Percentiles rank a stretch among this genome's conserved stretches.
Conservation (phyloP, 2,797 vertebrate species). For the Acanthurus leucopareius region DNA sequence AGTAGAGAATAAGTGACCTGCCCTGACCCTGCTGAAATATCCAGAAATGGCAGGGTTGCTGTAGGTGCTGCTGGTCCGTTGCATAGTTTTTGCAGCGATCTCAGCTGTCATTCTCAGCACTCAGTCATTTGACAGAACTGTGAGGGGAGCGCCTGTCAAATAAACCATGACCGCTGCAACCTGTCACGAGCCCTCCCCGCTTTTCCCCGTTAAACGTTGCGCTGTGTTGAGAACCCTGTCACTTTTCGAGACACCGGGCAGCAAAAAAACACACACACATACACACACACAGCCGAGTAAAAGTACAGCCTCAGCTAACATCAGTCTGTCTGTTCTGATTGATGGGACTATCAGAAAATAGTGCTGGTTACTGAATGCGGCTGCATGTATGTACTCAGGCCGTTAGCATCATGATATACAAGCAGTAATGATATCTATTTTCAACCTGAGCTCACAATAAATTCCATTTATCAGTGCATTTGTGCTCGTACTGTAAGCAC, state of each 20-base stretch:
- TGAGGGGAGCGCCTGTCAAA: constrained; percentile 66
- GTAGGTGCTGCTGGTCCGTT: not conserved
- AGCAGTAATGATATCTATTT: constrained; percentile 25
- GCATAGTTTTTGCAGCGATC: constrained; percentile 32
- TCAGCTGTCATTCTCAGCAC: constrained; percentile 39
- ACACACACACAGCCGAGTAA: constrained; percentile 14
- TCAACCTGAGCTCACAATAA: constrained; percentile 13
- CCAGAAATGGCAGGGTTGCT: constrained; percentile 21
- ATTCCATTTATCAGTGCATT: constrained; percentile 42
- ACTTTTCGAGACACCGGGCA: constrained; percentile 39
- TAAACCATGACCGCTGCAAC: constrained; percentile 75
- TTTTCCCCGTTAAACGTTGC: constrained; percentile 61
- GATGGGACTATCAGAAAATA: constrained; percentile 55
- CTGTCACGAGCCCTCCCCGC: constrained; percentile 60
- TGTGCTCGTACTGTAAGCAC: not conserved
- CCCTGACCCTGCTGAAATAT: constrained; percentile 24
- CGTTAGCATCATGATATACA: constrained; percentile 29
- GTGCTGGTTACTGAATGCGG: constrained; percentile 19
- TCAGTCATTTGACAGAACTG: constrained; percentile 35
- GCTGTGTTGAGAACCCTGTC: constrained; percentile 67
- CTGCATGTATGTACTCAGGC: constrained; percentile 17
- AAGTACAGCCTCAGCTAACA: constrained; percentile 45
- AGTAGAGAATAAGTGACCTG: not conserved
- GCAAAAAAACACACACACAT: constrained; percentile 9
- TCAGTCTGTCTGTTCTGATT: constrained; percentile 50